Evolutionary conservation across 2,888 invertebrate genomes (phyloP), one percentile per base, ranked within the genome.

Genomic region (Pyrocoelia pectoralis): DNA sequence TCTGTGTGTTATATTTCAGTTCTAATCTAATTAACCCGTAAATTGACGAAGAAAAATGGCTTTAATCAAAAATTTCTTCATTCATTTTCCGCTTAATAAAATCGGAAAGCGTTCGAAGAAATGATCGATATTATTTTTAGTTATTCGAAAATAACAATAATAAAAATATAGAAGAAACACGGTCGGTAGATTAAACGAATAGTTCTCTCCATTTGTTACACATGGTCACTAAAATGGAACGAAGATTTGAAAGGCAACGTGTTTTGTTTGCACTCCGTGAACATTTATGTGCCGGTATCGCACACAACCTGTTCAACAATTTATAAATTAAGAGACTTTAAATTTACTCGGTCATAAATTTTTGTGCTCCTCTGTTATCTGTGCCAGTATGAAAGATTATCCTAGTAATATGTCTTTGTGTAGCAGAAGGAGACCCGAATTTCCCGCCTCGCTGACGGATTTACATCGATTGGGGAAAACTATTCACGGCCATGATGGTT

Each of bases 401-500:
- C 54, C 54, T 24, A 58, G 51, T 38, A 50, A 65, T 50, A 61
- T 57, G 59, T 70, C 68, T 70, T 71, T 76, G 70, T 76, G 68
- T n/a, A n/a, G n/a, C 69, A 80, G 80, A 75, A 73, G 76, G 61
- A 78, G 74, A 68, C 73, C 79, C 12, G 74, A 73, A 41, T 81
- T 76, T 68, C 80, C 81, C 12, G 78, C 77, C 3, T 79, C 79
- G 28, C 69, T 81, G 15, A 79, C 79, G 43, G 80, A 81, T 63
- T 72, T 82, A 48, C 79, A 81, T 65, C 68, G 80, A 17, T 80
- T 79, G 69, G 72, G 79, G 64, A 80, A 79, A 69, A 80, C 79
- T 5, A 76, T 77, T 5, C 82, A 82, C 66, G 81, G 82, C 28
- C 83, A 84, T 71, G 83, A 83, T 73, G 83, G 83, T 28, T 80